Evolutionary conservation across 2,797 vertebrate genomes (phyloP), one percentile per base, ranked within the genome.

Genomic region (Perdix hodgsoniae): DNA sequence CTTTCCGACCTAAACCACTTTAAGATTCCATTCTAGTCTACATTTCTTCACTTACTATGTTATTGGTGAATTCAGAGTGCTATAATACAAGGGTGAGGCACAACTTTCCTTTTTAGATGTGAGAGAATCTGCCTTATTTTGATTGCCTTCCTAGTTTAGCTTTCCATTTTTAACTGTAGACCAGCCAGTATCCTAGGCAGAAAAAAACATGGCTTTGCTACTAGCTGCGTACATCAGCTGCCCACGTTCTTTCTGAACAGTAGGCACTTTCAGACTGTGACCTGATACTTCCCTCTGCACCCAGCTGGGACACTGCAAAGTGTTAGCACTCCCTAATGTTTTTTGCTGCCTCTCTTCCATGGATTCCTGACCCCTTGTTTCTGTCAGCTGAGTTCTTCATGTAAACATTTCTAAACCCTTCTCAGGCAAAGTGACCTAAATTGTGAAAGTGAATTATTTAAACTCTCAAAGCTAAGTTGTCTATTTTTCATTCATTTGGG

Each of bases 141-240:
- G 19, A 17, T 64, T 5, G 1, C 67, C 57, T 71, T 86, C 78
- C 35, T 70, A 75, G 29, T 4, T 1, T 47, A 45, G 39, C 7
- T 33, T 81, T 86, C 49, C 23, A 33, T 52, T 90, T 76, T 70
- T 37, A 78, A 57, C 22, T 67, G 47, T 29, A 66, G 45, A 39
- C 88, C 45, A 76, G 27, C 35, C 3, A 3, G 5, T 21, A 44
- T 37, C 56, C 57, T 69, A 77, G 47, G 40, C 72, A 47, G n/a
- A 0, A 0, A 50, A 50, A 73, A 47, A 18, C 42, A 44, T 2
- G 4, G 12, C 44, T 84, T 90, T 0, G 1, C 44, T 49, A 7
- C 33, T 26, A 42, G 21, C 52, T 88, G 29, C 16, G 35, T 50
- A 39, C 24, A 24, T 45, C 2, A 1, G 8, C 45, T 83, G 47